Percentiles rank a stretch among this genome's conserved stretches.
Conservation (phyloP, 1,140 invertebrate genomes). For the Patella vulgata region DNA sequence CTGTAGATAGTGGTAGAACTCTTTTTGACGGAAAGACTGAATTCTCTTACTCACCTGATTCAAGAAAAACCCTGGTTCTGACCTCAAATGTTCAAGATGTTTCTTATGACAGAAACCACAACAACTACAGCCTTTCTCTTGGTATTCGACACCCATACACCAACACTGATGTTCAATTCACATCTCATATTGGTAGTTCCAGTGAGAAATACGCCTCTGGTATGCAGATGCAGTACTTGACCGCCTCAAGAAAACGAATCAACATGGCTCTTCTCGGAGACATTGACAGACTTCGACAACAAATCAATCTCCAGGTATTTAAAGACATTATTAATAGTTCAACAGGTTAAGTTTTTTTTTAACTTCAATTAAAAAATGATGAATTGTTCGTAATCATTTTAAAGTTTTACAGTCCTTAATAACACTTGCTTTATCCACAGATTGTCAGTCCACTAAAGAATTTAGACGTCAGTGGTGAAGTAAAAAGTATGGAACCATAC, state of each 20-base stretch:
- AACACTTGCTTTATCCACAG: conserved; percentile 11
- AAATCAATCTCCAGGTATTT: conserved; percentile 47
- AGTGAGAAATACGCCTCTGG: conserved; percentile 35
- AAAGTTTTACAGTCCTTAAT: background rate
- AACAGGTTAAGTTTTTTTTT: background rate
- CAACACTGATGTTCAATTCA: conserved; percentile 46
- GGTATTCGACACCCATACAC: conserved; percentile 51
- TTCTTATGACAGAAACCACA: conserved; percentile 29
- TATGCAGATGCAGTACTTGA: conserved; percentile 47
- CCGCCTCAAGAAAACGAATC: conserved; percentile 33
- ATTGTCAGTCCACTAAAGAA: conserved; percentile 31
- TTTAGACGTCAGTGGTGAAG: conserved; percentile 24
- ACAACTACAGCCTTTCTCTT: conserved; percentile 49
- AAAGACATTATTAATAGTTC: background rate
- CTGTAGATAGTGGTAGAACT: conserved; percentile 30
- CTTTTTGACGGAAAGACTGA: conserved; percentile 52
- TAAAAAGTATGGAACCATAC: conserved; percentile 26
- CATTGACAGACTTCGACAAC: conserved; percentile 51
- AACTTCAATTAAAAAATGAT: background rate
- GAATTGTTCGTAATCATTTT: conserved; percentile 1
- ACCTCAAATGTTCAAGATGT: conserved; percentile 47
- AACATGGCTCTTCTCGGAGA: conserved; percentile 52
- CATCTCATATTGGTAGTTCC: conserved; percentile 36
- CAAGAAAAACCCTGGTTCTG: conserved; percentile 50
- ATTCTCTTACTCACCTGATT: conserved; percentile 55